These are phyloP conservation scores for Bombus waltoni DNA, from an alignment of 1,140 invertebrate genomes.

Conservation along the genomic window DNA sequence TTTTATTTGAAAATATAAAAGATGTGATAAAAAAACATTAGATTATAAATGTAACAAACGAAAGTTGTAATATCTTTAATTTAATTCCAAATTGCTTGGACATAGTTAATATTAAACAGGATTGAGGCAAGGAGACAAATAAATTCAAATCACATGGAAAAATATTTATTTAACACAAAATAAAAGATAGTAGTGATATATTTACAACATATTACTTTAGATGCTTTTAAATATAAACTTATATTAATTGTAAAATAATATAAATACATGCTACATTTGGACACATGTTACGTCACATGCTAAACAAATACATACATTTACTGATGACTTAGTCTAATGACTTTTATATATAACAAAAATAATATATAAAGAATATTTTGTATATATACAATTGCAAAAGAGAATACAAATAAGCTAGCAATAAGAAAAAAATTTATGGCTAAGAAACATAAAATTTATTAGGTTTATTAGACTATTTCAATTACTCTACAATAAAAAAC, in stretches of 20 bases:
- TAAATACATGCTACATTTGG: constrained; percentile 52
- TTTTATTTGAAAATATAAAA: neutral
- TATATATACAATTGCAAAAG: constrained; percentile 8
- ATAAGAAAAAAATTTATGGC: constrained; percentile 16
- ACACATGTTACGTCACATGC: constrained; percentile 37
- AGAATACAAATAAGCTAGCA: neutral
- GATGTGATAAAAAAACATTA: neutral
- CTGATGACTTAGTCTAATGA: constrained; percentile 23
- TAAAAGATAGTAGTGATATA: constrained; percentile 67
- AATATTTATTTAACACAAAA: constrained; percentile 80
- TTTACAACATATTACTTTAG: constrained; percentile 65
- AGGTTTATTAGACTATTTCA: constrained; percentile 1
- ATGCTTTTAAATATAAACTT: constrained; percentile 56
- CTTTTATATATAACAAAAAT: constrained; percentile 22
- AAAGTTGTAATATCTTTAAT: neutral
- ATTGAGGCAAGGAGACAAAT: constrained; percentile 74
- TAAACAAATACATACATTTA: constrained; percentile 30
- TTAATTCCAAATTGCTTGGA: neutral
- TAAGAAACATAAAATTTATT: constrained; percentile 31
- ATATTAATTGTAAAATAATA: constrained; percentile 53
- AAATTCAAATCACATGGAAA: constrained; percentile 76
- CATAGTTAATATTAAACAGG: constrained; percentile 36
- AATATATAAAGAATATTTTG: constrained; percentile 4
- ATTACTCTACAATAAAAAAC: constrained; percentile 19
- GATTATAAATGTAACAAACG: neutral